A percentile compares a stretch with the other conserved stretches of the same genome.
Conservation (phyloP, 2,888 invertebrate species). For the Erebia epiphron region DNA sequence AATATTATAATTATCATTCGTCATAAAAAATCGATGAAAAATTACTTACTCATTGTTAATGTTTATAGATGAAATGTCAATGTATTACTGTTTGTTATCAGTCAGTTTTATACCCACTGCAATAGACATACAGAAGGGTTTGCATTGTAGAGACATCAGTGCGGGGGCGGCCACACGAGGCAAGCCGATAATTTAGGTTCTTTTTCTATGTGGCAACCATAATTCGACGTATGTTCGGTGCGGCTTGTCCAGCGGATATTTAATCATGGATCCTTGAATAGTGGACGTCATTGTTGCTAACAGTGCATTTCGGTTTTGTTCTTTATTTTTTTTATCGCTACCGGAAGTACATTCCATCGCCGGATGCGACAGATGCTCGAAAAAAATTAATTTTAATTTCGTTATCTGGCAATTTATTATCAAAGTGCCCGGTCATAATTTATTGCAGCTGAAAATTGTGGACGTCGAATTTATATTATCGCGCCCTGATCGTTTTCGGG, state of each 20-base stretch:
- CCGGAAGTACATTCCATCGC: slow-evolving; percentile 40
- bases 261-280: slow-evolving; percentile 33
- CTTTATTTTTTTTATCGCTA: slow-evolving; percentile 35
- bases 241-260: slow-evolving; percentile 32
- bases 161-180: slow-evolving; percentile 6
- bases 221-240: slow-evolving; percentile 27
- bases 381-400: slow-evolving; percentile 30
- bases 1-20: not conserved
- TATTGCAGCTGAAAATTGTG: slow-evolving; percentile 23
- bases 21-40: not conserved
- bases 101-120: not conserved
- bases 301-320: slow-evolving; percentile 31
- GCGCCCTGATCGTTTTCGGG: not conserved
- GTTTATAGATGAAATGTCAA: not conserved
- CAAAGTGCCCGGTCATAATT: slow-evolving; percentile 25
- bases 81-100: slow-evolving; percentile 1
- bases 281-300: slow-evolving; percentile 33
- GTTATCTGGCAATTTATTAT: slow-evolving; percentile 33
- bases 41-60: not conserved
- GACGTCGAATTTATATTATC: slow-evolving; percentile 10
- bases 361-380: slow-evolving; percentile 38
- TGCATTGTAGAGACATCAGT: not conserved
- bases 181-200: slow-evolving; percentile 13
- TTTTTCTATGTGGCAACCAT: slow-evolving; percentile 29
- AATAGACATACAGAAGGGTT: not conserved